phyloP scores from a whole-genome alignment of 1,140 invertebrate species.

The Diuraphis noxia region DNA sequence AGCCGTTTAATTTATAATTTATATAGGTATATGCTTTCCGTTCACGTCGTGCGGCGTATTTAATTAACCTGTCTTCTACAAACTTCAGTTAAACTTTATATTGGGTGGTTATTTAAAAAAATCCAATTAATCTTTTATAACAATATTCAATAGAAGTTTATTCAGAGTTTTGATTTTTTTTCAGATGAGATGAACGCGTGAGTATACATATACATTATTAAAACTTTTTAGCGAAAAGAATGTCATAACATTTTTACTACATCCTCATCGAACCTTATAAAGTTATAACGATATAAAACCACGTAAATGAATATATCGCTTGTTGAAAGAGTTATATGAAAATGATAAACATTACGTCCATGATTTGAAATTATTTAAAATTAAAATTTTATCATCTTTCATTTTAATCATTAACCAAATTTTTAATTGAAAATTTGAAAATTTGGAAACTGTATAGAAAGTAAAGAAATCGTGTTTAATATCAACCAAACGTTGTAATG shows the following conservation, averaged over 20 bases:
- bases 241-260: not conserved
- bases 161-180: not conserved
- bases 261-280: not conserved
- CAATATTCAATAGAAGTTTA: slow-evolving; percentile 14
- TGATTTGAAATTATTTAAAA: not conserved
- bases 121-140: slow-evolving; percentile 17
- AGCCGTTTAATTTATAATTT: not conserved
- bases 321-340: not conserved
- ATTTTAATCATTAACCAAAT: not conserved
- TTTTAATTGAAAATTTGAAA: not conserved
- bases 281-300: not conserved
- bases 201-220: not conserved
- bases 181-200: not conserved
- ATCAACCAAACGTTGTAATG: not conserved
- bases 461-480: not conserved
- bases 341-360: not conserved
- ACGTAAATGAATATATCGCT: not conserved
- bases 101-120: not conserved
- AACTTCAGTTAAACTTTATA: not conserved
- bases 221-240: not conserved
- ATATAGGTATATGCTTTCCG: not conserved
- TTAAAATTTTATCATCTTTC: not conserved
- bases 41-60: not conserved
- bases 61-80: slow-evolving; percentile 33
- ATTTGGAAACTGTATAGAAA: not conserved